Conservation (phyloP, 2,888 invertebrate species). For the Scrobipalpa costella region DNA sequence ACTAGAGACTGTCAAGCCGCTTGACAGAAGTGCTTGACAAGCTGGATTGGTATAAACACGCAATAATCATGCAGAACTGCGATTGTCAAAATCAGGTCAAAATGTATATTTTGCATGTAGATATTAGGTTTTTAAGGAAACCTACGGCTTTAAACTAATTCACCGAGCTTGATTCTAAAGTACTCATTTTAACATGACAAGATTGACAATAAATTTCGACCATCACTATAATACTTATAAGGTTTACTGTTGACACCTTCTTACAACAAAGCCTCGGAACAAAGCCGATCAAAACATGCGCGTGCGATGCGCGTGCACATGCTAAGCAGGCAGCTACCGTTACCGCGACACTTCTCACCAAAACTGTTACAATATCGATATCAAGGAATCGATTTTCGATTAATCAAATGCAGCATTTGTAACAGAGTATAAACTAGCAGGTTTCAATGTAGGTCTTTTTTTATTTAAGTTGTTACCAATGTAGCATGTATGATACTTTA, state of each 20-base stretch:
- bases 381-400: constrained; percentile 21
- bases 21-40: not conserved
- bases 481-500: too few species aligned
- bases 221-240: not conserved
- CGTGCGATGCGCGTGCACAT: constrained; percentile 22
- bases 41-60: not conserved
- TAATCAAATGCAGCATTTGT: not conserved
- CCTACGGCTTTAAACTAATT: too few species aligned
- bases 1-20: not conserved
- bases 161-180: too few species aligned
- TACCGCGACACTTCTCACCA: constrained; percentile 21
- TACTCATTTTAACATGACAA: too few species aligned
- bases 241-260: not conserved
- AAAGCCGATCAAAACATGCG: not conserved
- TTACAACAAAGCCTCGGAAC: not conserved
- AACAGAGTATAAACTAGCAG: not conserved
- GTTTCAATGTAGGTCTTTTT: too few species aligned
- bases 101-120: too few species aligned
- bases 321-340: constrained; percentile 32
- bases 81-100: too few species aligned
- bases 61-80: not conserved
- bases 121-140: too few species aligned
- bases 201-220: not conserved
- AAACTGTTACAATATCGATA: constrained; percentile 18
- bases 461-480: too few species aligned